phyloP scores from a whole-genome alignment of 92 coral and sea anemone species.

The Desmophyllum pertusum region DNA sequence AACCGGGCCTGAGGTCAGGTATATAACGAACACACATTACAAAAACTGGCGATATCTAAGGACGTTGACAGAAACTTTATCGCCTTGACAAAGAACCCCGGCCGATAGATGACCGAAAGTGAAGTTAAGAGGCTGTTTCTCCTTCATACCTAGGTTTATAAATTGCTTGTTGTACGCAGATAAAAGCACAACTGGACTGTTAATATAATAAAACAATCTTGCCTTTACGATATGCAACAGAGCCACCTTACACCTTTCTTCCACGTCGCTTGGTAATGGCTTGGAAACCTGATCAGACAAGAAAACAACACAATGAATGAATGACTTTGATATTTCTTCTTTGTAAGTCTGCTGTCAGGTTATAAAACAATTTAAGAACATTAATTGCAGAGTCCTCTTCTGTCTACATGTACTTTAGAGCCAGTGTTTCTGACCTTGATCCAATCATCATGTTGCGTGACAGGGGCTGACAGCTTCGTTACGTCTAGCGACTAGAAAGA shows the following conservation, averaged over 20 bases:
- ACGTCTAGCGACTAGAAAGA: slow-evolving; percentile 73
- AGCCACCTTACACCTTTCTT: slow-evolving; percentile 82
- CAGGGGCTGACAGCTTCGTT: slow-evolving; percentile 78
- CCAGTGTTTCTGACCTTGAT: slow-evolving; percentile 14
- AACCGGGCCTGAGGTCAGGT: no score
- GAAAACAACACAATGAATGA: no score
- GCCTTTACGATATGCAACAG: slow-evolving; percentile 90
- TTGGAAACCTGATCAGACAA: slow-evolving; percentile 63
- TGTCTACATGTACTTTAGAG: no score
- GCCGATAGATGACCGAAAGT: no score
- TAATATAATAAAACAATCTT: background rate
- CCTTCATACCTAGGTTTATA: background rate
- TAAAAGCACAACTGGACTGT: background rate
- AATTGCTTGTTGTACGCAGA: background rate
- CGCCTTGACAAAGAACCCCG: no score
- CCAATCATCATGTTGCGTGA: slow-evolving; percentile 75
- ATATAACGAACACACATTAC: no score
- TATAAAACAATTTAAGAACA: no score
- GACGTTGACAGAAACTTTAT: background rate
- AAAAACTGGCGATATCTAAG: no score
- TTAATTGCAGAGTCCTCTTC: background rate
- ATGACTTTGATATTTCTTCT: no score
- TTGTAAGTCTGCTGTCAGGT: no score
- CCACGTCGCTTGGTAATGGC: slow-evolving; percentile 75
- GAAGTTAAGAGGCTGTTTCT: background rate